Percentiles rank a stretch among this genome's conserved stretches.
Evolutionary conservation across 2,888 invertebrate genomes (phyloP).

Genomic region (Ectemnius cavifrons): DNA sequence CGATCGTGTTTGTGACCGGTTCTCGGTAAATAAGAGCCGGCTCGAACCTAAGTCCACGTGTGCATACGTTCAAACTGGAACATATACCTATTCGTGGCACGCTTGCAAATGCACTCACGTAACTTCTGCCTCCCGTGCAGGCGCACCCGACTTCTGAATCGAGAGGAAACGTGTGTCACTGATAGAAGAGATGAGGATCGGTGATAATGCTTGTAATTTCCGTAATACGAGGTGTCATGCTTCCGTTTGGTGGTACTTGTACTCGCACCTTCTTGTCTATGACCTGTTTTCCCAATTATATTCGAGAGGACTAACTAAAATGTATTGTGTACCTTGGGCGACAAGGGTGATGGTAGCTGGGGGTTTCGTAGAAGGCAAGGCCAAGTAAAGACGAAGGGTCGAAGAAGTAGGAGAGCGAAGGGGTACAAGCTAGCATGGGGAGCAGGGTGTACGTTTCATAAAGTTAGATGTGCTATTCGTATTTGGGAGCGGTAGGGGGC

Average conservation of each 20-base stretch:
- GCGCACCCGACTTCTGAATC: background rate
- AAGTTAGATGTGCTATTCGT: constrained; percentile 67
- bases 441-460: constrained; percentile 54
- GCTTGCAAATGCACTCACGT: no score
- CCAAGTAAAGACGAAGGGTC: background rate
- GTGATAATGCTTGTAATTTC: constrained; percentile 66
- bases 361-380: no score
- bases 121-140: background rate
- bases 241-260: constrained; percentile 6
- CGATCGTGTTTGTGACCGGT: constrained; percentile 38
- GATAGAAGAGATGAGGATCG: constrained; percentile 48
- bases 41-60: constrained; percentile 46
- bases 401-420: constrained; percentile 24
- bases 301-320: background rate
- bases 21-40: constrained; percentile 54
- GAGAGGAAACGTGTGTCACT: constrained; percentile 11
- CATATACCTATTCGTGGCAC: no score
- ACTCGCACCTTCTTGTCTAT: background rate
- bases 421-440: no score
- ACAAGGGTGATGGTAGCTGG: background rate
- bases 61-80: background rate
- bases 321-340: background rate
- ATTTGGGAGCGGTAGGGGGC: constrained; percentile 52
- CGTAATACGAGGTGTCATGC: constrained; percentile 50
- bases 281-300: background rate